Conservation (phyloP, 2,797 vertebrate species). For the Myotis myotis region DNA sequence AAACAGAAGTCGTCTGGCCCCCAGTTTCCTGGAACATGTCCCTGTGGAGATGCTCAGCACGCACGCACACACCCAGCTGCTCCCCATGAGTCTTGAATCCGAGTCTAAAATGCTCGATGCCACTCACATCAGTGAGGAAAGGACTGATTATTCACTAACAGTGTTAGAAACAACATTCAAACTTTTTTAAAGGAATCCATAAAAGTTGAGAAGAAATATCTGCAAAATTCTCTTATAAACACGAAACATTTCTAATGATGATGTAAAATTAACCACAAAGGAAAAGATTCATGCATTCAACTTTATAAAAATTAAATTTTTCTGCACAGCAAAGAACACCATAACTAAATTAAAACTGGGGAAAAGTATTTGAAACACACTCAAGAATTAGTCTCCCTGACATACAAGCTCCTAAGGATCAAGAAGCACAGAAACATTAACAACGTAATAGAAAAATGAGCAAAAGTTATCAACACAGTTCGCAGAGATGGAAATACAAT, state of each 20-base stretch:
- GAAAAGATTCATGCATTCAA: not conserved
- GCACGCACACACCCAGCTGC: not conserved
- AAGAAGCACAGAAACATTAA: not conserved
- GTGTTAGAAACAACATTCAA: not conserved
- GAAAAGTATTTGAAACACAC: not conserved
- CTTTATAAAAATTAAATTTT: not conserved
- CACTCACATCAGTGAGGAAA: not conserved
- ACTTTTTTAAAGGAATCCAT: not conserved
- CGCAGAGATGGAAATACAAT: not conserved
- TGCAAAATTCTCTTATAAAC: not conserved
- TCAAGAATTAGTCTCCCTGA: not conserved
- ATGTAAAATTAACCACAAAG: not conserved
- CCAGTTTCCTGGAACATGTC: not conserved
- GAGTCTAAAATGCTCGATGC: not conserved
- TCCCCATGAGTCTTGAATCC: too few relatives aligned
- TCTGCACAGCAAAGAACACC: not conserved
- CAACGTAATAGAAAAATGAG: not conserved
- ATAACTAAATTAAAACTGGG: not conserved
- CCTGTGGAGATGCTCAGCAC: not conserved
- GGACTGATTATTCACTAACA: not conserved
- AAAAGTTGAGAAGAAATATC: not conserved
- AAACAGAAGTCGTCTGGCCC: not conserved
- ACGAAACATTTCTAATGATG: not conserved
- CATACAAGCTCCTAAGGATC: too few relatives aligned
- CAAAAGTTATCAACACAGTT: not conserved